phyloP scores from a whole-genome alignment of 2,113 vertebrate genomes.

The Mobula hypostoma region DNA sequence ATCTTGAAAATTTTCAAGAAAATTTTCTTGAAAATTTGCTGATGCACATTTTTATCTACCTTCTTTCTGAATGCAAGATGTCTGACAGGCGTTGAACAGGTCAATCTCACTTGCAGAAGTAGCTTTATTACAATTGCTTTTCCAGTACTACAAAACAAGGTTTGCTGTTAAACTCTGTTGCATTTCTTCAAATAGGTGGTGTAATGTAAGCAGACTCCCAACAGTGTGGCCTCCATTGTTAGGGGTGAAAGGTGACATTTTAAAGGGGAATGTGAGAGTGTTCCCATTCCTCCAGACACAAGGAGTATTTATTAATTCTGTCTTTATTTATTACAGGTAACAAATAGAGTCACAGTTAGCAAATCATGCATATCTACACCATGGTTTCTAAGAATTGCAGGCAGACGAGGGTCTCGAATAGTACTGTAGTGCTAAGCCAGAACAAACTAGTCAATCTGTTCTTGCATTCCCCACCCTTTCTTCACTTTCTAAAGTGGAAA shows the following conservation, averaged over 20 bases:
- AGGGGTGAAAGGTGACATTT: no score
- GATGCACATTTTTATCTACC: background rate
- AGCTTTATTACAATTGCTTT: background rate
- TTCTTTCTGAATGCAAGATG: background rate
- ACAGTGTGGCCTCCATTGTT: background rate
- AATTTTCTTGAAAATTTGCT: background rate
- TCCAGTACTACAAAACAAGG: background rate
- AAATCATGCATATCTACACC: background rate
- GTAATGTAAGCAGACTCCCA: background rate
- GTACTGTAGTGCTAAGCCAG: background rate
- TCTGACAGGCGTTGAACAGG: background rate
- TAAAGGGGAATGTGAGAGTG: background rate
- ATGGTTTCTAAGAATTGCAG: background rate
- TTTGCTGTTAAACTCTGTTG: background rate
- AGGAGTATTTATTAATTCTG: background rate
- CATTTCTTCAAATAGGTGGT: background rate
- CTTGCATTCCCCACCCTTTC: background rate
- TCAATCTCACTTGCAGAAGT: background rate
- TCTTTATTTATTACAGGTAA: background rate
- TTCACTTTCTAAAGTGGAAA: conserved; percentile 12
- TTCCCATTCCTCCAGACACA: background rate
- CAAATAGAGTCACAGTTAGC: background rate
- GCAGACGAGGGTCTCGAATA: background rate
- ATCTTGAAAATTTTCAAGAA: background rate
- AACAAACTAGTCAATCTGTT: background rate